A percentile compares a stretch with the other conserved stretches of the same genome.
Conservation (phyloP, 2,113 vertebrate genomes). For the Motacilla tschutschensis region DNA sequence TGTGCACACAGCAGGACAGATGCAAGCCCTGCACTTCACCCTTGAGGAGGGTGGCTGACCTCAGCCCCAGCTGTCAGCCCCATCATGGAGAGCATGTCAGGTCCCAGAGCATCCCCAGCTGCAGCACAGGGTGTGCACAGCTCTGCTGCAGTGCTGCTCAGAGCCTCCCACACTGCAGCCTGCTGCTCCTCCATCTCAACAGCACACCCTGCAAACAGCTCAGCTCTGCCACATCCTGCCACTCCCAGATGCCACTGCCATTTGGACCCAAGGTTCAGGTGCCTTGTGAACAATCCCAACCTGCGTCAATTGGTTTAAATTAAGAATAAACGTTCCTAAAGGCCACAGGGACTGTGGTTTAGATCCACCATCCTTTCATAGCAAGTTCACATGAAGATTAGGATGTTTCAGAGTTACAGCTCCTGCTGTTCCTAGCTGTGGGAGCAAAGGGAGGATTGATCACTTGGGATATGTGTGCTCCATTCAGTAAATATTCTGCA, state of each 20-base stretch:
- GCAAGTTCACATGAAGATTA: background rate
- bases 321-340: background rate
- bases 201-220: background rate
- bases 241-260: background rate
- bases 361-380: background rate
- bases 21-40: background rate
- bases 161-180: background rate
- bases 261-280: background rate
- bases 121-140: background rate
- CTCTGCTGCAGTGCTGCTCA: background rate
- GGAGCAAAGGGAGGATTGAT: background rate
- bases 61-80: background rate
- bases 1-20: accelerated
- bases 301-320: background rate
- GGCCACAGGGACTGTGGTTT: background rate
- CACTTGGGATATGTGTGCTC: background rate
- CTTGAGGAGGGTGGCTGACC: background rate
- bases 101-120: background rate
- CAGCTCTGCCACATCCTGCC: background rate
- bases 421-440: background rate
- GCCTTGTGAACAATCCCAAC: background rate
- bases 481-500: background rate
- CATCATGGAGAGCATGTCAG: accelerated
- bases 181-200: background rate
- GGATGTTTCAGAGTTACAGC: background rate